phyloP scores from a whole-genome alignment of 2,888 invertebrate species.

The Tinea trinotella region DNA sequence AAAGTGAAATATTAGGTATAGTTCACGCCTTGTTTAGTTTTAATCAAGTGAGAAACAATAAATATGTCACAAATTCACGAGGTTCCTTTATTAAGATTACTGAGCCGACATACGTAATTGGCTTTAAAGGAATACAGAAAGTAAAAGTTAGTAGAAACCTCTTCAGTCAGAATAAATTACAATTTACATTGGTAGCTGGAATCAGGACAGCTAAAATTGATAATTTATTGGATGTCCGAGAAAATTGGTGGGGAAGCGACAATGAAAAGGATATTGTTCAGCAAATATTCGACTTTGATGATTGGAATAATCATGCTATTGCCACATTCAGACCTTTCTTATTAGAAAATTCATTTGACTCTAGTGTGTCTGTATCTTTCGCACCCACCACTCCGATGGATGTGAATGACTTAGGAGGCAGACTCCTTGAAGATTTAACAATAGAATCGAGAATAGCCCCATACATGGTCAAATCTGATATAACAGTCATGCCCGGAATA shows the following conservation, averaged over 20 bases:
- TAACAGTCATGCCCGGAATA: conserved; percentile 96
- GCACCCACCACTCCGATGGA: conserved; percentile 71
- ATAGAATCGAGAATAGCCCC: conserved; percentile 77
- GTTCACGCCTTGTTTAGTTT: conserved; percentile 84
- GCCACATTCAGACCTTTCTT: conserved; percentile 93
- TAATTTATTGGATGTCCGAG: conserved; percentile 87
- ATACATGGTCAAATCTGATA: conserved; percentile 87
- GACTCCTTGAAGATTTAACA: conserved; percentile 77
- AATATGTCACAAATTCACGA: conserved; percentile 49
- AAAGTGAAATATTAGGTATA: conserved; percentile 91
- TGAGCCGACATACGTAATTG: conserved; percentile 87
- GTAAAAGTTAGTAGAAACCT: conserved; percentile 92
- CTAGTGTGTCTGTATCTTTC: conserved; percentile 81
- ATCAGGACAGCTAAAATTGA: conserved; percentile 89
- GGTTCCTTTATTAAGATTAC: conserved; percentile 45
- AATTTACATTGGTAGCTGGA: conserved; percentile 94
- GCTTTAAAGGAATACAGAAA: conserved; percentile 95
- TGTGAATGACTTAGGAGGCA: conserved; percentile 81
- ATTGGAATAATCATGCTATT: conserved; percentile 98
- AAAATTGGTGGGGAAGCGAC: conserved; percentile 97
- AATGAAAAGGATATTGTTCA: conserved; percentile 81
- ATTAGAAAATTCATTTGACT: conserved; percentile 81
- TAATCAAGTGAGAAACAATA: conserved; percentile 84
- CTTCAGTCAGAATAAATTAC: conserved; percentile 84
- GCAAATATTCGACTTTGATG: conserved; percentile 97